Evolutionary conservation across 2,888 invertebrate genomes (phyloP).

Genomic region (Heliconius sara): DNA sequence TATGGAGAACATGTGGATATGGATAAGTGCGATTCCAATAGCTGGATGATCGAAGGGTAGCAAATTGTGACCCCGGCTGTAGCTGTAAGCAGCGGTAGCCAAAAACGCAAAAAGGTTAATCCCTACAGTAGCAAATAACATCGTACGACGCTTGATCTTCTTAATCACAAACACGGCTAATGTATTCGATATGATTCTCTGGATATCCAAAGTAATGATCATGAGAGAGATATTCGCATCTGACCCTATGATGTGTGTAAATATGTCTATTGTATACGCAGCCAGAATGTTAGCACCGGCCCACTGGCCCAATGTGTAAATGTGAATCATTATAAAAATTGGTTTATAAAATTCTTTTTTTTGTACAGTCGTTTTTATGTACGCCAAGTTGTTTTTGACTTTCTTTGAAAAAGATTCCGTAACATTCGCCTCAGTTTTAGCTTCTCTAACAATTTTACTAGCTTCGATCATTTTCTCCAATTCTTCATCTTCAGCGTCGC

Average conservation of each 20-base stretch:
- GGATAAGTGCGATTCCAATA: constrained; percentile 62
- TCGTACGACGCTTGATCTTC: constrained; percentile 67
- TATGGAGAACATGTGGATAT: constrained; percentile 79
- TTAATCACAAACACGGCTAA: constrained; percentile 67
- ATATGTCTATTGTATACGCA: constrained; percentile 65
- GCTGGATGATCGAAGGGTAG: constrained; percentile 58
- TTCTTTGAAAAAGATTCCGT: constrained; percentile 54
- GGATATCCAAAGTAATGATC: constrained; percentile 65
- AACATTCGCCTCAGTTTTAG: constrained; percentile 53
- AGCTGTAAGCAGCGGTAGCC: constrained; percentile 61
- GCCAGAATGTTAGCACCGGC: constrained; percentile 67
- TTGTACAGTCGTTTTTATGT: constrained; percentile 57
- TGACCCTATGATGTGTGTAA: constrained; percentile 61
- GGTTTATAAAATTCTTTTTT: constrained; percentile 68
- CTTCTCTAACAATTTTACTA: constrained; percentile 58
- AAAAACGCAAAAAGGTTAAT: constrained; percentile 62
- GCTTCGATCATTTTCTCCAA: constrained; percentile 62
- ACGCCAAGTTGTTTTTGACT: constrained; percentile 53
- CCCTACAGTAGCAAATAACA: constrained; percentile 60
- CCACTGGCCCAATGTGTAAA: constrained; percentile 66
- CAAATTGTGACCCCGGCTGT: constrained; percentile 54
- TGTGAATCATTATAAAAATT: constrained; percentile 67
- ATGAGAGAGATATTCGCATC: constrained; percentile 60
- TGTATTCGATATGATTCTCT: constrained; percentile 66
- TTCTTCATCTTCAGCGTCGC: constrained; percentile 70